Evolutionary conservation across 2,113 vertebrate species (phyloP).

Genomic region (Cynoglossus semilaevis): DNA sequence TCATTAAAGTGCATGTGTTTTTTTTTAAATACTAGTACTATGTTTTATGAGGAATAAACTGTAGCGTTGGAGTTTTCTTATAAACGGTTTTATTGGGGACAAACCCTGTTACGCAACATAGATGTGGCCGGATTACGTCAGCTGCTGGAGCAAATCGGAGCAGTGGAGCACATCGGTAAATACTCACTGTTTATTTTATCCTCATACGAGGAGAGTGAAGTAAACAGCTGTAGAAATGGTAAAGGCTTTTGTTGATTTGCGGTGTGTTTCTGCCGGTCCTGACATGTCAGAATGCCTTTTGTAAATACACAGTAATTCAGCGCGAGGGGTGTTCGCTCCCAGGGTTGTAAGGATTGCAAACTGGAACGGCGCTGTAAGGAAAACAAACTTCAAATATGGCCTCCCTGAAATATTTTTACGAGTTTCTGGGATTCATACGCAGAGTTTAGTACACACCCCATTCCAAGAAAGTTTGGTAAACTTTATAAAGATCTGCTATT

Average conservation of each 20-base stretch:
- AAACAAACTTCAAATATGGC: no score
- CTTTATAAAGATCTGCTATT: no score
- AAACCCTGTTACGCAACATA: neutral
- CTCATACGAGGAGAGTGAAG: neutral
- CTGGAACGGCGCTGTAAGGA: no score
- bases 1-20: no score
- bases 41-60: neutral
- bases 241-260: neutral
- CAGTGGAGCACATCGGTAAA: neutral
- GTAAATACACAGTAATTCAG: no score
- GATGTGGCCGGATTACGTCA: neutral
- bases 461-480: no score
- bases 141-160: neutral
- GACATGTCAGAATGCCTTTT: conserved; percentile 6
- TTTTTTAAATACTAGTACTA: no score
- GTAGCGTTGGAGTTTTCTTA: neutral
- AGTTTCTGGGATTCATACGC: no score
- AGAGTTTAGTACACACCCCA: no score
- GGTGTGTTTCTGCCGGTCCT: conserved; percentile 17
- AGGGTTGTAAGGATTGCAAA: neutral
- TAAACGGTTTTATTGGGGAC: neutral
- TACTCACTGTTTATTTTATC: neutral
- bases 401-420: no score
- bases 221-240: neutral
- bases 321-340: no score